Conservation (phyloP, 2,113 vertebrate genomes). For the Ceyx cyanopectus region DNA sequence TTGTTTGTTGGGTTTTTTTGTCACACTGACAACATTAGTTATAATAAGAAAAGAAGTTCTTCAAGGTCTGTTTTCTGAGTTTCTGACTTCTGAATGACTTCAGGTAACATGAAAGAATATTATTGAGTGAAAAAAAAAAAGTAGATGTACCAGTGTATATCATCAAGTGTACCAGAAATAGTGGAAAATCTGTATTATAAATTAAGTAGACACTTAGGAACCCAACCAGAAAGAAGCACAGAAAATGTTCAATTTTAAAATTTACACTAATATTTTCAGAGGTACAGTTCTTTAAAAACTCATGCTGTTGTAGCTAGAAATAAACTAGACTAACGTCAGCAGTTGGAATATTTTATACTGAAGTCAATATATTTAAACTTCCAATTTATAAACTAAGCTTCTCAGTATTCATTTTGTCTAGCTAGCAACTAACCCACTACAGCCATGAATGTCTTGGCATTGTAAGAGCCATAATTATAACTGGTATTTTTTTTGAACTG, state of each 20-base stretch:
- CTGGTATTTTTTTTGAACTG: not conserved
- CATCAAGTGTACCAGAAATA: not conserved
- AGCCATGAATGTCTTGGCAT: rapidly evolving
- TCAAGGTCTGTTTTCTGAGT: not conserved
- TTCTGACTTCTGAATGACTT: not conserved
- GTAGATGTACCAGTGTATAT: too few species aligned
- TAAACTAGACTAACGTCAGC: not conserved
- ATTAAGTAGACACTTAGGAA: not conserved
- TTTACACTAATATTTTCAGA: not conserved
- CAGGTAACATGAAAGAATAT: not conserved
- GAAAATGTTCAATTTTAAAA: not conserved
- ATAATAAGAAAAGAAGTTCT: not conserved
- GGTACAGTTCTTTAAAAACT: not conserved
- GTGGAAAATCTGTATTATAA: not conserved
- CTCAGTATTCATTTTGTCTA: not conserved
- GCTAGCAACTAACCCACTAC: not conserved
- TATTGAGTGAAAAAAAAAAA: not conserved
- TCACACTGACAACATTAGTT: not conserved
- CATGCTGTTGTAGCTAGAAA: not conserved
- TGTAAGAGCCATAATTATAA: not conserved
- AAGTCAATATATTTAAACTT: not conserved
- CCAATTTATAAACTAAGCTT: not conserved
- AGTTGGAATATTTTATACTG: not conserved
- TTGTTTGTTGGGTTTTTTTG: too few species aligned
- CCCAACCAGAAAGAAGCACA: not conserved